Evolutionary conservation across 1,140 invertebrate genomes (phyloP).

Genomic region (Orchesella cincta): DNA sequence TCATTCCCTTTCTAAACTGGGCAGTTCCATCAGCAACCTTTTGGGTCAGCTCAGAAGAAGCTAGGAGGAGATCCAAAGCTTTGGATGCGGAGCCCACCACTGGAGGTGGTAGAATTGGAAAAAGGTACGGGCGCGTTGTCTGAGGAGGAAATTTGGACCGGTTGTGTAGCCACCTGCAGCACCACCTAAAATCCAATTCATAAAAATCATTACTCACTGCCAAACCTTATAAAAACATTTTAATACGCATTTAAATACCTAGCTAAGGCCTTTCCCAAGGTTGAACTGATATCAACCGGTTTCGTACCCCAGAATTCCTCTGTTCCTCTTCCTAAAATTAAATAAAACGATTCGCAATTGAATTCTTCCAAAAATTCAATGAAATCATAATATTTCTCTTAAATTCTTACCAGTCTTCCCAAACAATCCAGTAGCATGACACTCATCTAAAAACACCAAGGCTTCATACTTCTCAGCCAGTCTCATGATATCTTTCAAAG

Average conservation of each 20-base stretch:
- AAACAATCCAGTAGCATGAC: conserved; percentile 91
- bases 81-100: conserved; percentile 79
- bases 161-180: conserved; percentile 88
- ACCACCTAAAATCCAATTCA: conserved; percentile 58
- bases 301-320: conserved; percentile 73
- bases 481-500: conserved; percentile 70
- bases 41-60: conserved; percentile 66
- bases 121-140: conserved; percentile 84
- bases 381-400: no score
- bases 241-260: no score
- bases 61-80: conserved; percentile 77
- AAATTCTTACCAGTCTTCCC: conserved; percentile 71
- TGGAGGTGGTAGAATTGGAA: conserved; percentile 87
- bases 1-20: conserved; percentile 72
- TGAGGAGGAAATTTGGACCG: conserved; percentile 72
- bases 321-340: conserved; percentile 66
- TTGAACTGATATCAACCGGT: conserved; percentile 85
- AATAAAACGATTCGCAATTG: conserved; percentile 48
- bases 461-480: conserved; percentile 81
- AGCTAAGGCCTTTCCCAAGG: conserved; percentile 88
- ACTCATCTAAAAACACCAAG: conserved; percentile 86
- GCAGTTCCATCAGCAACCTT: conserved; percentile 70
- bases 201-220: no score
- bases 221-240: no score
- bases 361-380: conserved; percentile 33